These are phyloP conservation scores for Condylura cristata DNA, from an alignment of 2,113 vertebrate species.

Conservation along the genomic window DNA sequence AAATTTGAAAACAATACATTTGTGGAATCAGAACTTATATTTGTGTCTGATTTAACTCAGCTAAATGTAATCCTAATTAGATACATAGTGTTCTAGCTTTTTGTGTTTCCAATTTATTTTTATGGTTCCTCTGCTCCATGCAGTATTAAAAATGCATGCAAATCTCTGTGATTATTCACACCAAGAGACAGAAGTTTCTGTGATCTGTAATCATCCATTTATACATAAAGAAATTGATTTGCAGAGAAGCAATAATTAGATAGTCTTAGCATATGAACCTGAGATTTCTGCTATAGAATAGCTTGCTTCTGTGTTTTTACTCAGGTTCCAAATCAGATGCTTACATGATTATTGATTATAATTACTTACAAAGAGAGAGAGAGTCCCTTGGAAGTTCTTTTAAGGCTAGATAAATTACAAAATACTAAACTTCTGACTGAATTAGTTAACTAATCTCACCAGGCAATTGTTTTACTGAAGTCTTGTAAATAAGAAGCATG, in stretches of 20 bases:
- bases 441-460: slow-evolving; percentile 86
- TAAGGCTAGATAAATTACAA: slow-evolving; percentile 83
- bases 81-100: background rate
- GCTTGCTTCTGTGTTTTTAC: slow-evolving; percentile 59
- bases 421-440: slow-evolving; percentile 81
- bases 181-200: slow-evolving; percentile 5
- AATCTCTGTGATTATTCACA: slow-evolving; percentile 56
- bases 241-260: slow-evolving; percentile 58
- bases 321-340: slow-evolving; percentile 50
- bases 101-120: slow-evolving; percentile 52
- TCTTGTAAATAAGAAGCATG: slow-evolving; percentile 82
- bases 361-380: slow-evolving; percentile 87
- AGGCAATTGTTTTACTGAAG: slow-evolving; percentile 83
- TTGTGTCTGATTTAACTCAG: slow-evolving; percentile 52
- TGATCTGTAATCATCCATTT: slow-evolving; percentile 63
- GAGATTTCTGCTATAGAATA: slow-evolving; percentile 39
- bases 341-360: slow-evolving; percentile 83
- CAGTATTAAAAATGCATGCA: slow-evolving; percentile 62
- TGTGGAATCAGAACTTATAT: slow-evolving; percentile 15
- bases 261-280: slow-evolving; percentile 57
- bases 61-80: slow-evolving; percentile 59
- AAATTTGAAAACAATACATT: slow-evolving; percentile 62
- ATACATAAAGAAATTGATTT: slow-evolving; percentile 62
- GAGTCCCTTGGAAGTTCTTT: slow-evolving; percentile 84
- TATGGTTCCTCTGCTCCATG: slow-evolving; percentile 21